Percentiles rank a stretch among this genome's conserved stretches.
Evolutionary conservation across 2,888 invertebrate genomes (phyloP).

Genomic region (Coenonympha glycerion): DNA sequence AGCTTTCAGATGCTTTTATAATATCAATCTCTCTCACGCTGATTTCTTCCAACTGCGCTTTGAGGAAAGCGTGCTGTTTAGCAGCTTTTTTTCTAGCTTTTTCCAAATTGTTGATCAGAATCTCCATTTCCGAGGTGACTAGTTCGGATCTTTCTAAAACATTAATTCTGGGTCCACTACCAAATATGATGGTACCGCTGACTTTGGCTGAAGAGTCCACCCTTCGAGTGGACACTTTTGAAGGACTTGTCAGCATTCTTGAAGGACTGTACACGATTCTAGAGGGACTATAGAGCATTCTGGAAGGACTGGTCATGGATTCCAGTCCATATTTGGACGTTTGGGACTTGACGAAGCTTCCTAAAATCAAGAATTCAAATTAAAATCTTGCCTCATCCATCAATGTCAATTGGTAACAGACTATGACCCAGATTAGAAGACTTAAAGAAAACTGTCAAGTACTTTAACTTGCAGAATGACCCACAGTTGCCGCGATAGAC

Average conservation of each 20-base stretch:
- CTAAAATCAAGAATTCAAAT: too few species aligned
- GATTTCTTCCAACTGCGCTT: conserved; percentile 75
- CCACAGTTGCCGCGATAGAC: too few species aligned
- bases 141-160: conserved; percentile 70
- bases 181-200: conserved; percentile 50
- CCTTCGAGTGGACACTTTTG: conserved; percentile 42
- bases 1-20: conserved; percentile 60
- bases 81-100: conserved; percentile 46
- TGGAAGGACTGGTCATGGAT: conserved; percentile 44
- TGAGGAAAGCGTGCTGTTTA: conserved; percentile 56
- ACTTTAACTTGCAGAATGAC: too few species aligned
- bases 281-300: conserved; percentile 39
- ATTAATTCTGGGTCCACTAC: conserved; percentile 63
- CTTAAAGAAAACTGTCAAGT: too few species aligned
- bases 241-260: neutral
- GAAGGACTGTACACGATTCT: conserved; percentile 25
- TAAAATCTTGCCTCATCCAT: too few species aligned
- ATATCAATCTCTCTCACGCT: conserved; percentile 68
- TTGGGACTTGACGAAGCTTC: conserved; percentile 50
- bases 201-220: conserved; percentile 55
- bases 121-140: conserved; percentile 67
- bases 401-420: too few species aligned
- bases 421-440: too few species aligned
- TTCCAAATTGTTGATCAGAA: conserved; percentile 48
- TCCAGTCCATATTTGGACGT: conserved; percentile 46